Base-by-base conservation (phyloP, 1,140 invertebrate genomes). In the Colletes gigas region DNA sequence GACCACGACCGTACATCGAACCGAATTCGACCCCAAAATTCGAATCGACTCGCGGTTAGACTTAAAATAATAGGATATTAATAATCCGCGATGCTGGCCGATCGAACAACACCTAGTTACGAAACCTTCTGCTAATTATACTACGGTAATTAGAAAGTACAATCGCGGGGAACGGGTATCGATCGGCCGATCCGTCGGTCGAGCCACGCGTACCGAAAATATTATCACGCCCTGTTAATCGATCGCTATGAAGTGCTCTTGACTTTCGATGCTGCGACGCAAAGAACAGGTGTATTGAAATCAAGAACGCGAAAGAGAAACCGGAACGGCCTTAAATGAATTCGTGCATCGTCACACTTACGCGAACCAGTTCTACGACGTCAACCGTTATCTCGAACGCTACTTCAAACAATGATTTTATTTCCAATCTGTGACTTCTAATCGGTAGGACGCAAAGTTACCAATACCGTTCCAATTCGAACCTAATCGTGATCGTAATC, bases 281-380 rank as follows among this genome's bases (percentile, higher is more conserved):
- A 19, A 78, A 72, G 69, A 78, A 78, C 68, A 44, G 60, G 69
- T 65, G 52, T 79, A 50, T 21, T 60, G 77, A 73, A 66, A 79
- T 73, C 30, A 73, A 65, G 52, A 79, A 73, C 77, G 60, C 69
- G 69, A 73, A 79, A 73, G 77, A 79, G 77, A 79, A 79, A 79
- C 0, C 50, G 19, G 30, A 15, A 41, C 14, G 69, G 54, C 69
- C 60, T 79, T 72, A 57, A 39, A 17, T 66, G 39, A 15, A 47
- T 10, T 67, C 65, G 6, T 1, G 15, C 54, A 41, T 39, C 52
- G 68, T 57, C 50, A 19, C 30, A 62, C 15, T 72, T 39, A 12
- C 47, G 14, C 57, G 3, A n/a, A 19, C 30, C 52, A 15, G 30
- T 68, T 59, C 12, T 19, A 12, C 21, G 21, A 19, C 30, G 30